These are phyloP conservation scores for Eilema griseolum DNA, from an alignment of 2,888 invertebrate genomes.

Conservation along the genomic window DNA sequence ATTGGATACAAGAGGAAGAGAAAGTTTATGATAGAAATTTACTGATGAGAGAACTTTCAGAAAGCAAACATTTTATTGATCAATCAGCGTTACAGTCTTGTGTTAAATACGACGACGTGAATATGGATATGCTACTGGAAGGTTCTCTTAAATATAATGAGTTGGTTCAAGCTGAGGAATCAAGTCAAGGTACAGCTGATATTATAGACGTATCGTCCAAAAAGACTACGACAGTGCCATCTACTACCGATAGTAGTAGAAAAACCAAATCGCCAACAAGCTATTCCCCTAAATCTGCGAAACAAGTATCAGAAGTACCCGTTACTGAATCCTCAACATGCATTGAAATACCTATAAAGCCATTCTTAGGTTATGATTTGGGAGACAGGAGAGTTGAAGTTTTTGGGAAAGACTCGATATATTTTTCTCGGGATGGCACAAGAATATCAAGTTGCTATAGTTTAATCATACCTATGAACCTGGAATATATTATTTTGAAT, in stretches of 20 bases:
- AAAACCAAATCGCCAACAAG: constrained; percentile 59
- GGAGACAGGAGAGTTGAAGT: constrained; percentile 78
- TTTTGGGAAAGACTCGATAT: constrained; percentile 76
- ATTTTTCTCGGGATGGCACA: constrained; percentile 78
- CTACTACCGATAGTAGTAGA: constrained; percentile 57
- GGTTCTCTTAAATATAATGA: constrained; percentile 78
- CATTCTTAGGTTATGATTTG: constrained; percentile 76
- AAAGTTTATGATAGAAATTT: constrained; percentile 67
- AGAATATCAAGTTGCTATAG: constrained; percentile 68
- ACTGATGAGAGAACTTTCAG: constrained; percentile 57
- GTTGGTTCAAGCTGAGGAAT: constrained; percentile 54
- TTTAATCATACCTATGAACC: constrained; percentile 73
- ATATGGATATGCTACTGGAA: constrained; percentile 74
- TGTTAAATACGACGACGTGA: constrained; percentile 67
- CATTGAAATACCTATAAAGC: constrained; percentile 55
- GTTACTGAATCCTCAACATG: constrained; percentile 26
- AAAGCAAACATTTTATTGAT: constrained; percentile 60
- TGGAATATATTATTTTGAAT: constrained; percentile 72
- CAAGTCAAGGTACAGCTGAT: constrained; percentile 42
- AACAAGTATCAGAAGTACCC: constrained; percentile 45
- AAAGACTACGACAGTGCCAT: constrained; percentile 53
- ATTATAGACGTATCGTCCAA: constrained; percentile 43
- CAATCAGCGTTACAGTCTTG: constrained; percentile 63
- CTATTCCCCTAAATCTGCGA: constrained; percentile 55
- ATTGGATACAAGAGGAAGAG: constrained; percentile 82